phyloP scores from a whole-genome alignment of 2,797 vertebrate species.

The Benthosema pterotum region DNA sequence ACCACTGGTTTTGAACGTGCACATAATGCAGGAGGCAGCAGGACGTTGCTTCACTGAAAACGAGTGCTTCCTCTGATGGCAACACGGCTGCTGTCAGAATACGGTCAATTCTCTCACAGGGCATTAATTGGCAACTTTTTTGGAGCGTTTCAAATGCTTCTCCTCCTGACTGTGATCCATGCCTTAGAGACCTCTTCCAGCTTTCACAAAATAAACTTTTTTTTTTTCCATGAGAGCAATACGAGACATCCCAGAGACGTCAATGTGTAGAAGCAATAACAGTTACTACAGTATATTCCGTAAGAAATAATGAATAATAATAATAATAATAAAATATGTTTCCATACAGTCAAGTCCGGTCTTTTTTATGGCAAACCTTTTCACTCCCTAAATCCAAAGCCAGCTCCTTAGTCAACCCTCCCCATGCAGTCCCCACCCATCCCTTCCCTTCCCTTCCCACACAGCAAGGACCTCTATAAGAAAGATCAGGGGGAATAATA shows the following conservation, averaged over 20 bases:
- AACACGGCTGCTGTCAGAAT: too few relatives aligned
- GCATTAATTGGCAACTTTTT: too few relatives aligned
- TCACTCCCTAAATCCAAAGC: conserved; percentile 31
- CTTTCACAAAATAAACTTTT: conserved; percentile 23
- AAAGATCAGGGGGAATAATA: conserved; percentile 52
- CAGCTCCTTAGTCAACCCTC: neutral
- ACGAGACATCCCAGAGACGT: conserved; percentile 31
- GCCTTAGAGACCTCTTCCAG: conserved; percentile 18
- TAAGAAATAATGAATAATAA: conserved; percentile 39
- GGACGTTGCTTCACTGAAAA: too few relatives aligned
- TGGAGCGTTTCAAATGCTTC: conserved; percentile 19
- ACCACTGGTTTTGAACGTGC: too few relatives aligned
- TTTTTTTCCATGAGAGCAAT: conserved; percentile 25
- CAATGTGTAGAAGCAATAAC: conserved; percentile 48
- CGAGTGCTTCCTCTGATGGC: too few relatives aligned
- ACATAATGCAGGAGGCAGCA: too few relatives aligned
- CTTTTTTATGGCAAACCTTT: conserved; percentile 25
- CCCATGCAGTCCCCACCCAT: too few relatives aligned
- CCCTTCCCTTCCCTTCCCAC: conserved; percentile 45
- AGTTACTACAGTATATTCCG: conserved; percentile 28
- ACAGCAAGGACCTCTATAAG: conserved; percentile 22
- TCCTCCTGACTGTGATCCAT: conserved; percentile 24
- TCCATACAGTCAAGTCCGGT: conserved; percentile 43
- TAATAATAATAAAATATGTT: conserved; percentile 38
- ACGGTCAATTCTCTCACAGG: too few relatives aligned